These are phyloP conservation scores for Astreopora myriophthalma DNA, from an alignment of 64 coral and sea anemone species.

Conservation along the genomic window DNA sequence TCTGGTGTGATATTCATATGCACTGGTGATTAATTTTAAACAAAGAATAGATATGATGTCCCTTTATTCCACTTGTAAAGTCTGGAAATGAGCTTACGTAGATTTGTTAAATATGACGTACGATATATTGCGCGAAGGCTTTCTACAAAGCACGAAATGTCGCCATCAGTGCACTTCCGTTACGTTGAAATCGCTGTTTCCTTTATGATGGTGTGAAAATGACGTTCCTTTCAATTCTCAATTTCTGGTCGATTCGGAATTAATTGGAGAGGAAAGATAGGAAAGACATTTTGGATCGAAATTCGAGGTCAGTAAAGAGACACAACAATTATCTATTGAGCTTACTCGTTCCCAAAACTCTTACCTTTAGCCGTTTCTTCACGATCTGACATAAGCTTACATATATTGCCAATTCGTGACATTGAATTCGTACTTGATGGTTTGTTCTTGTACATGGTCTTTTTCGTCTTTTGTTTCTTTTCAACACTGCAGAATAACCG, in stretches of 20 bases:
- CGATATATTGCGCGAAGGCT: constrained; percentile 72
- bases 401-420: background rate
- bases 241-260: background rate
- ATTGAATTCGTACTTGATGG: background rate
- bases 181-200: constrained; percentile 21
- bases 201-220: background rate
- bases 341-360: background rate
- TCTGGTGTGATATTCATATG: constrained; percentile 36
- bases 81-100: constrained; percentile 27
- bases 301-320: constrained; percentile 46
- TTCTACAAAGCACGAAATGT: constrained; percentile 43
- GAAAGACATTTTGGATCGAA: background rate
- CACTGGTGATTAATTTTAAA: background rate
- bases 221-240: background rate
- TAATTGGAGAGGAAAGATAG: background rate
- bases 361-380: background rate
- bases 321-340: background rate
- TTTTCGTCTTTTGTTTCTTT: too few species aligned
- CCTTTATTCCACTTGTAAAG: constrained; percentile 12
- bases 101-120: constrained; percentile 64
- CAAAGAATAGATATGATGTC: constrained; percentile 3
- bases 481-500: too few species aligned
- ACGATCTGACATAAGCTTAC: background rate
- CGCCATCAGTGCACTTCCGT: constrained; percentile 39
- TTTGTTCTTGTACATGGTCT: background rate